Percentiles rank a stretch among this genome's conserved stretches.
phyloP scores from a whole-genome alignment of 2,797 vertebrate species.

The Setipinna tenuifilis region DNA sequence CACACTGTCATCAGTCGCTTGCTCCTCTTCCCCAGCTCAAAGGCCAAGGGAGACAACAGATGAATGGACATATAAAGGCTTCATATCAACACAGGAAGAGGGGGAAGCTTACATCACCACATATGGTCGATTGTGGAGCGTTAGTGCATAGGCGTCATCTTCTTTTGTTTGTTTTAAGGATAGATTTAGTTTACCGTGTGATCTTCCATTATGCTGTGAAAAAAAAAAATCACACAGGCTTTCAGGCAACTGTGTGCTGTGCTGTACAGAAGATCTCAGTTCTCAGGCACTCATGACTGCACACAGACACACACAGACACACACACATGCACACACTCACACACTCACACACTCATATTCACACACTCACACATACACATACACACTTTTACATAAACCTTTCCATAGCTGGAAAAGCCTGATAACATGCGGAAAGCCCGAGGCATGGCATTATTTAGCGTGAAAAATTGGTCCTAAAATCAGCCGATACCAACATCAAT shows the following conservation, averaged over 20 bases:
- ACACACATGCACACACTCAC: conserved; percentile 28
- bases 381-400: conserved; percentile 24
- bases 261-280: neutral
- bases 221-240: conserved; percentile 30
- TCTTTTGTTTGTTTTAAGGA: conserved; percentile 22
- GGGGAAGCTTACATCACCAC: conserved; percentile 39
- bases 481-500: neutral
- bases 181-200: conserved; percentile 23
- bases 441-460: conserved; percentile 12
- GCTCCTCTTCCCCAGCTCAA: conserved; percentile 41
- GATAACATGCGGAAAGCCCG: neutral
- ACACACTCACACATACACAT: conserved; percentile 38
- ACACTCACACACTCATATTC: conserved; percentile 38
- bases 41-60: conserved; percentile 40
- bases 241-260: conserved; percentile 38
- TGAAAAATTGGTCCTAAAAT: conserved; percentile 11
- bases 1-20: conserved; percentile 42
- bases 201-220: neutral
- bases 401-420: conserved; percentile 3
- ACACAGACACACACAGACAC: conserved; percentile 24
- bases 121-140: conserved; percentile 26
- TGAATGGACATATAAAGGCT: conserved; percentile 48
- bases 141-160: neutral
- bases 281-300: neutral
- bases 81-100: conserved; percentile 53